Percentiles rank a stretch among this genome's conserved stretches.
Conservation (phyloP, 1,140 invertebrate species). For the Lepidurus couesii region DNA sequence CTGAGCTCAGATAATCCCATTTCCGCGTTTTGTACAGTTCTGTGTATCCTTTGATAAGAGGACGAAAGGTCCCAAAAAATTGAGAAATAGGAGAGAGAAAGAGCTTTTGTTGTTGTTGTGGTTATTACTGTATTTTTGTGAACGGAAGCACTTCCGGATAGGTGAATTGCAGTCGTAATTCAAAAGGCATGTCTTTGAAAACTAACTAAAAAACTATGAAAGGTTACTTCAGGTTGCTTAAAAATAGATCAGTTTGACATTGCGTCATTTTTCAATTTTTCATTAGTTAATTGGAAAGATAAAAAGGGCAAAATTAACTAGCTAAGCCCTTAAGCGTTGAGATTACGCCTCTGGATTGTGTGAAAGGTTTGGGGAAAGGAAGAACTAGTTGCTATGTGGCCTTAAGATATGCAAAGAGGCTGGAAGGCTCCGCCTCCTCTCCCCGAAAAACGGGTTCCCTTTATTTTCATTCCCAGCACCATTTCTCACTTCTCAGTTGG, state of each 20-base stretch:
- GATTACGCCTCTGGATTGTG: neutral
- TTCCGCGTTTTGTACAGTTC: too few relatives aligned
- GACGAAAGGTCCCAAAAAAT: too few relatives aligned
- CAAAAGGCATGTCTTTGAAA: too few relatives aligned
- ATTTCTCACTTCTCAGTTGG: neutral
- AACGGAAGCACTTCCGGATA: too few relatives aligned
- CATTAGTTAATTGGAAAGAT: neutral
- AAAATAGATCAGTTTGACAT: neutral
- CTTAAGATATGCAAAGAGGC: conserved; percentile 9
- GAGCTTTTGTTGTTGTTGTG: too few relatives aligned
- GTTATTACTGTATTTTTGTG: too few relatives aligned
- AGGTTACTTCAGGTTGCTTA: neutral
- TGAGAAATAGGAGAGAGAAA: too few relatives aligned
- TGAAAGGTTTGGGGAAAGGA: conserved; percentile 7
- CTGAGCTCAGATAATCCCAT: too few relatives aligned
- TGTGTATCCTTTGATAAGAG: too few relatives aligned
- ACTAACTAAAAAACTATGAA: too few relatives aligned
- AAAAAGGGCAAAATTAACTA: neutral
- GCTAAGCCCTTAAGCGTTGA: neutral
- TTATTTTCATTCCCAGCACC: neutral
- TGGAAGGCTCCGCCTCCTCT: neutral
- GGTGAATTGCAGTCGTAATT: too few relatives aligned
- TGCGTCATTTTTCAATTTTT: neutral
- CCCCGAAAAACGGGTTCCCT: neutral
- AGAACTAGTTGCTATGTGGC: neutral